Conservation (phyloP, 2,797 vertebrate genomes). For the Molossus molossus region DNA sequence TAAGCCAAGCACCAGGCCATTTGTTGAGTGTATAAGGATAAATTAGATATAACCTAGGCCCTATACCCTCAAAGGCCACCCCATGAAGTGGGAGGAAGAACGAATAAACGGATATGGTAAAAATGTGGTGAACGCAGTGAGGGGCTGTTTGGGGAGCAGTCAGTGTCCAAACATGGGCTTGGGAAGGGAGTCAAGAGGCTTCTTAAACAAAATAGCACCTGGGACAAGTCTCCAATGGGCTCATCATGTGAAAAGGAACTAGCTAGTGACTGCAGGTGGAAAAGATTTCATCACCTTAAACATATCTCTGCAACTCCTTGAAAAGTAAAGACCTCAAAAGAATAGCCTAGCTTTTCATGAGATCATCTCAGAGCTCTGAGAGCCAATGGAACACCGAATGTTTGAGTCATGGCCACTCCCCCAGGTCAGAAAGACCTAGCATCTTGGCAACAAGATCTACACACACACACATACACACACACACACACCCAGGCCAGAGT, state of each 20-base stretch:
- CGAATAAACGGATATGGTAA: neutral
- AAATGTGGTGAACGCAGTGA: neutral
- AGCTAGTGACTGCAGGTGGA: neutral
- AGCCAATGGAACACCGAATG: neutral
- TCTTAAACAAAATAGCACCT: neutral
- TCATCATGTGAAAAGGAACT: neutral
- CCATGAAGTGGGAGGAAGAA: neutral
- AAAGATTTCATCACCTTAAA: constrained; percentile 58
- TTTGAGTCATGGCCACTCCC: constrained; percentile 41
- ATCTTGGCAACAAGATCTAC: neutral
- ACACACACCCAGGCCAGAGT: neutral
- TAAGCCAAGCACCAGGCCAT: neutral
- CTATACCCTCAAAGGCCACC: neutral
- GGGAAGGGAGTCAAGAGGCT: neutral
- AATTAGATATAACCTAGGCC: neutral
- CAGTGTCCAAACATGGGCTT: neutral
- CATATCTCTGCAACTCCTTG: neutral
- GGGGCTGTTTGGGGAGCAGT: too few relatives aligned
- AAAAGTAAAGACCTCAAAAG: constrained; percentile 22
- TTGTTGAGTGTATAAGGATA: neutral
- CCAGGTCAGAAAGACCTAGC: neutral
- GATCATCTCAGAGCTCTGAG: constrained; percentile 16
- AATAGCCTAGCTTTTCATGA: constrained; percentile 24
- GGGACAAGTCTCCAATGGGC: neutral
- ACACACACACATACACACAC: neutral